Evolutionary conservation across 1,140 invertebrate species (phyloP), one percentile per base, ranked within the genome.

Genomic region (Drosophila paulistorum): DNA sequence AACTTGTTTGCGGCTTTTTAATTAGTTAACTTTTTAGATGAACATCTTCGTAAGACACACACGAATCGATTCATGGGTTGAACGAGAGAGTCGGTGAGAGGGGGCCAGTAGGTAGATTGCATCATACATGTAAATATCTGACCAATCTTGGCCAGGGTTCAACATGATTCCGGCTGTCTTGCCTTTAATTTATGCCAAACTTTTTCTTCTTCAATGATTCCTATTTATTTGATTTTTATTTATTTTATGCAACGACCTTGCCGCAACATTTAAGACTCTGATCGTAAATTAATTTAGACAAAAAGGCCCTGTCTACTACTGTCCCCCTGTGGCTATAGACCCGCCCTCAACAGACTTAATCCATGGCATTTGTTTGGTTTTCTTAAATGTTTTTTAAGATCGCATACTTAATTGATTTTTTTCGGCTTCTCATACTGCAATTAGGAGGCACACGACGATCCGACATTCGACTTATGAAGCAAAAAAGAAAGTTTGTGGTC

Each of bases 161-260:
- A 77, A 20, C 42, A 45, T 17, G 82, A 84, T 87, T 87, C 82
- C 82, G 82, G 82, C 79, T 86, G 57, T 41, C 74, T 41, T 41
- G 61, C 61, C 71, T 63, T 81, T 82, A 85, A 82, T 86, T 86
- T 70, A 86, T 86, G 76, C 64, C 20, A 9, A 37, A 48, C 51
- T 48, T 70, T 81, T 66, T 60, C 35, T 37, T 39, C 33, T 60
- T 17, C 60, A 58, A 61, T 66, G 48, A 58, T 60, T 70, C 58
- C 87, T 87, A 72, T 86, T 83, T 83, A 87, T 87, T 83, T 70
- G 76, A 87, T 72, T 79, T 86, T 89, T 89, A 86, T 87, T 75
- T 87, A 86, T 86, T 86, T 86, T 86, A 87, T 87, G 83, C 83
- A 87, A 87, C 83, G 83, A 87, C 83, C 83, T 87, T 87, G 83